phyloP scores from a whole-genome alignment of 2,113 vertebrate species.

The Lates calcarifer region DNA sequence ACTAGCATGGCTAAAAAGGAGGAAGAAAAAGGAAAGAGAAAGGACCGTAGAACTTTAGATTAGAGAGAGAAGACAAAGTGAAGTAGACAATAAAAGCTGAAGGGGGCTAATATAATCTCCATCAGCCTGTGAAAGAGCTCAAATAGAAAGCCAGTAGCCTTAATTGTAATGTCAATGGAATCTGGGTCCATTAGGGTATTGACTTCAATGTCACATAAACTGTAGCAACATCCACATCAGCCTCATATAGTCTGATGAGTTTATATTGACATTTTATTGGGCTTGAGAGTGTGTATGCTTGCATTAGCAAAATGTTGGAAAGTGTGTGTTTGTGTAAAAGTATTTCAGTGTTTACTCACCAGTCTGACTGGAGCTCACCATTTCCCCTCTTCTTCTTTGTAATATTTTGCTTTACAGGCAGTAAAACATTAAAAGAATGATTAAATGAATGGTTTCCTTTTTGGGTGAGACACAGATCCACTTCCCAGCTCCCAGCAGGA shows the following conservation, averaged over 20 bases:
- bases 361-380: slow-evolving; percentile 9
- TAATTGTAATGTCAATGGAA: slow-evolving; percentile 46
- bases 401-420: slow-evolving; percentile 27
- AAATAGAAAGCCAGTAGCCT: slow-evolving; percentile 4
- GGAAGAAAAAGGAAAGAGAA: not conserved
- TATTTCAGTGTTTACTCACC: slow-evolving; percentile 13
- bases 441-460: slow-evolving; percentile 51
- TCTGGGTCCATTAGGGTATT: slow-evolving; percentile 36
- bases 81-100: slow-evolving; percentile 29
- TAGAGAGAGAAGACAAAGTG: not conserved
- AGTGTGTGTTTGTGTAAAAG: slow-evolving; percentile 1
- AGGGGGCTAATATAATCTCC: not conserved
- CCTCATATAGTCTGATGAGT: slow-evolving; percentile 21
- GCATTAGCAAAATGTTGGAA: not conserved
- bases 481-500: slow-evolving; percentile 60
- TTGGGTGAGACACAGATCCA: slow-evolving; percentile 38
- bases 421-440: slow-evolving; percentile 40
- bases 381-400: slow-evolving; percentile 14
- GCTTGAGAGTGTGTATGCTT: not conserved
- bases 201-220: slow-evolving; percentile 15
- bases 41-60: not conserved
- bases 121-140: slow-evolving; percentile 24
- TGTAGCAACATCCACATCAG: slow-evolving; percentile 20
- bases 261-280: slow-evolving; percentile 26
- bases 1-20: not conserved